These are phyloP conservation scores for Aldrovandia affinis DNA, from an alignment of 2,797 vertebrate species.

Conservation along the genomic window DNA sequence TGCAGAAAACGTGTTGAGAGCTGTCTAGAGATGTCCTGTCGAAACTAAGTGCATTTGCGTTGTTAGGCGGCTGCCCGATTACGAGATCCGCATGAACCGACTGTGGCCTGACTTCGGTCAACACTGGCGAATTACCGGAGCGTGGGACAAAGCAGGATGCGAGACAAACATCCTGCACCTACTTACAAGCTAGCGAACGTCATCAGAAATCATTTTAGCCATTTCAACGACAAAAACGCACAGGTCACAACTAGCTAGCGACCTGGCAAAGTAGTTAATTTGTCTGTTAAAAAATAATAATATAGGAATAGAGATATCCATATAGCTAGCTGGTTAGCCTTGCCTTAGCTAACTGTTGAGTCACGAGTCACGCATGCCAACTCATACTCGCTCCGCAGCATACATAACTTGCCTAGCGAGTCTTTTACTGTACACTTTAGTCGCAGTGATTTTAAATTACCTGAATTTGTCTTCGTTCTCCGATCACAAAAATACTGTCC, in stretches of 20 bases:
- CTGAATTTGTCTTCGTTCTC: constrained; percentile 17
- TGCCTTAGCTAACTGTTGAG: neutral
- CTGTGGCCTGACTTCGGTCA: neutral
- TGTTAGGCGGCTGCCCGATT: neutral
- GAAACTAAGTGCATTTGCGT: too few relatives aligned
- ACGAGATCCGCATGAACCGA: neutral
- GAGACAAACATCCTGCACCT: neutral
- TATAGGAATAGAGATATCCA: neutral
- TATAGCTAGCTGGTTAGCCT: neutral
- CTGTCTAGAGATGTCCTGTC: neutral
- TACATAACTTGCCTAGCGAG: neutral
- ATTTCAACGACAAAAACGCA: neutral
- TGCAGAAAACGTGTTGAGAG: neutral
- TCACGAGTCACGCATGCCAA: neutral
- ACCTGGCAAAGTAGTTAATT: neutral
- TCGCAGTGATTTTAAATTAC: constrained; percentile 16
- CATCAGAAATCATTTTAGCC: neutral
- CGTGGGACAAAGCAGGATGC: neutral
- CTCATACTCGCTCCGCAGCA: neutral
- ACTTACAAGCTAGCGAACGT: neutral
- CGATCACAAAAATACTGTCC: neutral
- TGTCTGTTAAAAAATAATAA: neutral
- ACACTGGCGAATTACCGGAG: neutral
- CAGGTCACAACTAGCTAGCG: neutral
- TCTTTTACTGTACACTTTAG: neutral